phyloP scores from a whole-genome alignment of 2,113 vertebrate species.

The Zootoca vivipara region DNA sequence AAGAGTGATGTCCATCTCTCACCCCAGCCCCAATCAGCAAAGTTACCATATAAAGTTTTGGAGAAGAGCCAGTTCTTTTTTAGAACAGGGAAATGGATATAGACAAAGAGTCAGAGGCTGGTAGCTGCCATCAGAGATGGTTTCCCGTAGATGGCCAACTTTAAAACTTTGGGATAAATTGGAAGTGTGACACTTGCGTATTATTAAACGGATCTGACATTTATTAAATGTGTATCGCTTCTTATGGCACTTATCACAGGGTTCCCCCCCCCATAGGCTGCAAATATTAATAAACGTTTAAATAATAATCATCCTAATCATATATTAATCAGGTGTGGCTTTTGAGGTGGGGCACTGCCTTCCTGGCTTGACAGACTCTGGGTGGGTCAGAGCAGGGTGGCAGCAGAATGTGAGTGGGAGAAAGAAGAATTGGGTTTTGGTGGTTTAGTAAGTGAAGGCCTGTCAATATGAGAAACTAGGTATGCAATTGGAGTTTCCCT shows the following conservation, averaged over 20 bases:
- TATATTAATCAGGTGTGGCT: too few species aligned
- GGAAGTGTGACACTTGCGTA: neutral
- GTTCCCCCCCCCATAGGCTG: neutral
- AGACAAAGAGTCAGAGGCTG: neutral
- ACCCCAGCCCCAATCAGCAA: neutral
- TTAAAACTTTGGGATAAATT: neutral
- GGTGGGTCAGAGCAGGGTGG: too few species aligned
- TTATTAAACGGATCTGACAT: neutral
- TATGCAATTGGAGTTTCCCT: neutral
- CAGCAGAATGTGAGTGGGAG: too few species aligned
- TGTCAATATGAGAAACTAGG: too few species aligned
- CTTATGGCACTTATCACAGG: neutral
- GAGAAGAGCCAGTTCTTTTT: neutral
- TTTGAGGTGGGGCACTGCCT: too few species aligned
- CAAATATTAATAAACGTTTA: too few species aligned
- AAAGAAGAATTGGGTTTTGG: too few species aligned
- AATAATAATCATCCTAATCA: too few species aligned
- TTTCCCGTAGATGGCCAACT: neutral
- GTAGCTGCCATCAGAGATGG: neutral
- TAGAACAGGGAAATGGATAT: neutral
- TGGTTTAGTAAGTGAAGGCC: too few species aligned
- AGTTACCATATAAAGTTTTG: neutral
- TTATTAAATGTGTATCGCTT: neutral
- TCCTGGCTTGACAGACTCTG: too few species aligned
- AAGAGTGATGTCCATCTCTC: neutral